Conservation (phyloP, 2,797 vertebrate genomes). For the Sebastolobus altivelis region DNA sequence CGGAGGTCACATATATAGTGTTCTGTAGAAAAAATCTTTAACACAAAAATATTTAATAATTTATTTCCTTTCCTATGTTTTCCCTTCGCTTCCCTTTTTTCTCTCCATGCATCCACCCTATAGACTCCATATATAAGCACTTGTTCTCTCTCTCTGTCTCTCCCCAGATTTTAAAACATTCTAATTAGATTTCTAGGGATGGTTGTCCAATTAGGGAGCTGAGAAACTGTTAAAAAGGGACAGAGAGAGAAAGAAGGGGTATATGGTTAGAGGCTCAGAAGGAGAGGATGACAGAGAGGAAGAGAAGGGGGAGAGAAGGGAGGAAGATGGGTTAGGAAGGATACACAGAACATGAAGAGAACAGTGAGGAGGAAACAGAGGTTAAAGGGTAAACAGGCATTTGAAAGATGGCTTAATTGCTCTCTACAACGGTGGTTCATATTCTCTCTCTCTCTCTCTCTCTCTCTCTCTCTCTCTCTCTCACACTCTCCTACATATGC, state of each 20-base stretch:
- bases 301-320: not conserved
- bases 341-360: not conserved
- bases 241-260: not conserved
- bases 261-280: not conserved
- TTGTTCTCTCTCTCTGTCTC: not conserved
- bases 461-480: not conserved
- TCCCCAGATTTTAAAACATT: slow-evolving; percentile 22
- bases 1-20: not conserved
- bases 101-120: no score
- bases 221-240: slow-evolving; percentile 17
- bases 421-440: not conserved
- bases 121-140: no score
- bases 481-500: not conserved
- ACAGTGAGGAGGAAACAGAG: slow-evolving; percentile 5
- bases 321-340: not conserved
- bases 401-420: slow-evolving; percentile 48
- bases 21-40: not conserved
- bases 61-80: no score
- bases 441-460: not conserved
- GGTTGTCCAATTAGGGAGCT: slow-evolving; percentile 43
- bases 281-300: not conserved
- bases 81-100: no score
- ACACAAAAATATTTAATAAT: not conserved
- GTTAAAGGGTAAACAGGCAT: slow-evolving; percentile 33
- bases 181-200: slow-evolving; percentile 47